Base-by-base conservation (phyloP, 2,888 invertebrate genomes). In the Gortyna flavago region DNA sequence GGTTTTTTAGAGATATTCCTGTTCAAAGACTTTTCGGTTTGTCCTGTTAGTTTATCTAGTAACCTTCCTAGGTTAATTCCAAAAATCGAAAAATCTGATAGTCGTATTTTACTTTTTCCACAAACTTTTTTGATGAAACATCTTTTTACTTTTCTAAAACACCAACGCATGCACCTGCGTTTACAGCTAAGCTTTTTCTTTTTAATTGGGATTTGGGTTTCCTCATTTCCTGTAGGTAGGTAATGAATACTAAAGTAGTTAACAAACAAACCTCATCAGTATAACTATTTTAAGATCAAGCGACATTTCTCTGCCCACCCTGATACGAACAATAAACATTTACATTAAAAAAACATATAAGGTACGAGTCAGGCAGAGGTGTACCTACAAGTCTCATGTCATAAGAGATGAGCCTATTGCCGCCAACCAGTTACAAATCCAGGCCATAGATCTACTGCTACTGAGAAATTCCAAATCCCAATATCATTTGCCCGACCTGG, bases 81-180 rank as follows among this genome's bases (percentile, higher is more conserved):
- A n/a, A 74, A 57, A 21, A 57, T 0, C 9, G 57, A 16, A 21
- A 57, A 4, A 21, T n/a, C 4, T 57, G 72, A 32, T 21, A 72
- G 13, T 1, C 18, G 25, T 13, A 9, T 5, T 5, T n/a, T 7
- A n/a, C 35, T 54, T 35, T 1, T 41, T 32, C 41, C 41, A 32
- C 21, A 13, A 41, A 25, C 4, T 41, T 4, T 0, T 73, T 18
- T 72, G 8, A 13, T 32, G 6, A 32, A 2, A n/a, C 32, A 74
- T 57, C 16, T 74, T 57, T 2, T 18, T 0, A 41, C 0, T 73
- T 6, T 57, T 57, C n/a, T 73, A 57, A 3, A n/a, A 16, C 9
- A 41, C 73, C 74, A 74, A 44, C n/a, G 32, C 16, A 0, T 9
- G 32, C 74, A 74, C 8, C 73, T 73, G 13, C n/a, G n/a, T 73